These are phyloP conservation scores for Ibidorhyncha struthersii DNA, from an alignment of 2,113 vertebrate species.

Conservation along the genomic window DNA sequence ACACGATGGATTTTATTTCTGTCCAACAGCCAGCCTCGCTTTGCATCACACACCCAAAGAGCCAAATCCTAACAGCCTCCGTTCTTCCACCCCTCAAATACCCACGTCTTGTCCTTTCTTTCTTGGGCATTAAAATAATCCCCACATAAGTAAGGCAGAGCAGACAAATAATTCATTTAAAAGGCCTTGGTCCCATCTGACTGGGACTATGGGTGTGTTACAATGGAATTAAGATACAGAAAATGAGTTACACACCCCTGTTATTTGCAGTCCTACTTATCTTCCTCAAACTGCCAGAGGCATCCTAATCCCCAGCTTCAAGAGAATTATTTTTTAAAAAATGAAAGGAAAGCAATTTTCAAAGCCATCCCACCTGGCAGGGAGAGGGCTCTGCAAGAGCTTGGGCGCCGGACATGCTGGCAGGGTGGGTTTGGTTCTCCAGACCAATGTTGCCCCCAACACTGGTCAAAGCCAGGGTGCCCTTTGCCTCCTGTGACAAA, in stretches of 20 bases:
- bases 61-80: not conserved
- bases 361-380: not conserved
- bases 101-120: not conserved
- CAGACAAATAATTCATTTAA: not conserved
- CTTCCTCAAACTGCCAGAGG: not conserved
- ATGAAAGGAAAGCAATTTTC: not conserved
- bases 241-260: not conserved
- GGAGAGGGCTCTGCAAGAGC: not conserved
- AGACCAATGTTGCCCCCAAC: rapidly evolving
- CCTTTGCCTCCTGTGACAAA: not conserved
- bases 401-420: rapidly evolving
- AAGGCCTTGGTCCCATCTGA: not conserved
- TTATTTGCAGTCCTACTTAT: not conserved
- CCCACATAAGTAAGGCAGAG: not conserved
- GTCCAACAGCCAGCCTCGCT: not conserved
- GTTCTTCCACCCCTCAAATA: not conserved
- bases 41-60: not conserved
- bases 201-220: not conserved
- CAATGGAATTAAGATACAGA: not conserved
- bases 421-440: not conserved
- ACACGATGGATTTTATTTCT: not conserved
- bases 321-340: not conserved
- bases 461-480: not conserved
- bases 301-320: not conserved
- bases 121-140: not conserved